These are phyloP conservation scores for Desmodus rotundus DNA, from an alignment of 2,113 vertebrate species.

Conservation along the genomic window DNA sequence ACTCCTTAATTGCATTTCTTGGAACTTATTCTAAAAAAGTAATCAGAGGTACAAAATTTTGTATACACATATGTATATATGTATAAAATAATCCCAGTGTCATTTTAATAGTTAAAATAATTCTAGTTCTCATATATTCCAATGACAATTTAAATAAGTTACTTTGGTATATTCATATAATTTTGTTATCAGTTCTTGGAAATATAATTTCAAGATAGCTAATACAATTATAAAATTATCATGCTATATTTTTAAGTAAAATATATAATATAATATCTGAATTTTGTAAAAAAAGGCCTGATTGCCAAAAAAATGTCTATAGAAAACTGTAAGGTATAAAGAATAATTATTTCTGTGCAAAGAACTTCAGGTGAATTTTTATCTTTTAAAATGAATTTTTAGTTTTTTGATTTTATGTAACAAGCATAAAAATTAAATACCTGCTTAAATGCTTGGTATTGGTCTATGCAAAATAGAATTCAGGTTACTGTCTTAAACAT, in stretches of 20 bases:
- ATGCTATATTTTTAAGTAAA: not conserved
- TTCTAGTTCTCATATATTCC: not conserved
- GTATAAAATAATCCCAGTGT: not conserved
- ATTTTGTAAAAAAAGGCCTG: not conserved
- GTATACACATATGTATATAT: not conserved
- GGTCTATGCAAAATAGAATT: constrained; percentile 1
- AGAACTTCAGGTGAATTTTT: not conserved
- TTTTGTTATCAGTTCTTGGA: not conserved
- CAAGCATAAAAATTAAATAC: not conserved
- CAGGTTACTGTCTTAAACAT: not conserved
- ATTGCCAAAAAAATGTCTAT: not conserved
- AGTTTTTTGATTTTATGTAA: constrained; percentile 25
- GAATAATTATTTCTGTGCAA: constrained; percentile 15
- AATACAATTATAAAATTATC: not conserved
- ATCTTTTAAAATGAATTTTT: not conserved
- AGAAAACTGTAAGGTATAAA: constrained; percentile 5
- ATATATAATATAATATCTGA: not conserved
- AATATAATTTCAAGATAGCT: not conserved
- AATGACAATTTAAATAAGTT: not conserved
- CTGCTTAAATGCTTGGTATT: not conserved
- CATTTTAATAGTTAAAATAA: constrained; percentile 22
- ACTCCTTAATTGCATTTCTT: not conserved
- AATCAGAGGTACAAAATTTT: not conserved
- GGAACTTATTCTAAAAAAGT: not conserved
- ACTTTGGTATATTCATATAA: not conserved